Evolutionary conservation across 2,113 vertebrate species (phyloP), one percentile per base, ranked within the genome.

Genomic region (Clarias batrachus): DNA sequence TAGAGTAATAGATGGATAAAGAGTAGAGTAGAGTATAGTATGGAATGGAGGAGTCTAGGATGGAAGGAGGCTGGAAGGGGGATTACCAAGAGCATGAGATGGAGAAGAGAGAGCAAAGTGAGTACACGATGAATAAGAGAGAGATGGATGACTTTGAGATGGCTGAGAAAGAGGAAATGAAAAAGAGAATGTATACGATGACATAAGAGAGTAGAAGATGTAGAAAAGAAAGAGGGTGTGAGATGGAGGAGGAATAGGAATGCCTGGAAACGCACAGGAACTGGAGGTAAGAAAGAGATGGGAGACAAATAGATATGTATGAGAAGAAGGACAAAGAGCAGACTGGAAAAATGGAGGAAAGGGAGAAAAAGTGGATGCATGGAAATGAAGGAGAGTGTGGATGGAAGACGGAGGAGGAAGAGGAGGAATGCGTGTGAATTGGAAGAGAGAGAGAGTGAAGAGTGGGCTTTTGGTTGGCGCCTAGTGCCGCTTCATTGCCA

Each of bases 401-500:
- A 25, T 8, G 8, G 33, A 11, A 37, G 16, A 70, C 4, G 27
- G 66, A 70, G 17, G 33, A 71, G 30, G 33, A 8, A 59, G 23
- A 37, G 33, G 59, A 68, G 52, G 54, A 33, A 73, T 27, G 52
- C 54, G 23, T n/a, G 23, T 10, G 74, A 27, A 52, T 56, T 86
- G 76, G 25, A 41, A n/a, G 37, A 33, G 79, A 54, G 74, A 88
- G 89, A 48, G 48, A 48, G 48, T 48, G 48, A 48, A 48, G 48
- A 48, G 48, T 48, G 48, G 81, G 89, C 88, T 89, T 82, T 83
- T 56, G 88, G 86, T 56, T 91, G 93, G 93, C 91, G 91, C 92
- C 93, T 90, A 88, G 92, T 92, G 90, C 89, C 87, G 92, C 93
- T 93, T 94, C 92, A 93, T 94, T 94, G 94, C 88, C 79, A 59